A percentile compares a stretch with the other conserved stretches of the same genome.
Conservation (phyloP, 2,113 vertebrate species). For the Leucopsar rothschildi region DNA sequence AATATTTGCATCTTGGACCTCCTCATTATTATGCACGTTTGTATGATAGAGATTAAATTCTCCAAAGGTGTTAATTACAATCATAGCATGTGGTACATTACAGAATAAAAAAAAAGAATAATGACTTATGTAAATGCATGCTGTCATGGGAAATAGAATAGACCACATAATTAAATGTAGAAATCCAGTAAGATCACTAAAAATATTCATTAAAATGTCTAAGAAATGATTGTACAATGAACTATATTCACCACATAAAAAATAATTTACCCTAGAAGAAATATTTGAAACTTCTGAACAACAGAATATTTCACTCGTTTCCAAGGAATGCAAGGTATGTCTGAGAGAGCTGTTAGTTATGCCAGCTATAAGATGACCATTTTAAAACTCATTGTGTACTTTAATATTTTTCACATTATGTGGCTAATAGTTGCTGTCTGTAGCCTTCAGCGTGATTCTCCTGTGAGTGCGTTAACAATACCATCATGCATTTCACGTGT, state of each 20-base stretch:
- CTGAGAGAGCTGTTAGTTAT: background rate
- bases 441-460: background rate
- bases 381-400: background rate
- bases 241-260: background rate
- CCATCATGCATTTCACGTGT: accelerated
- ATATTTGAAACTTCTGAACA: background rate
- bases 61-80: slow-evolving; percentile 16
- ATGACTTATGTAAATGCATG: background rate
- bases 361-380: background rate
- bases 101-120: background rate
- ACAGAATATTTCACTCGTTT: background rate
- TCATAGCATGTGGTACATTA: background rate
- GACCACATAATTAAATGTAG: slow-evolving; percentile 6
- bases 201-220: background rate
- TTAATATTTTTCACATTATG: background rate
- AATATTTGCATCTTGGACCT: background rate
- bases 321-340: accelerated
- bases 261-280: background rate
- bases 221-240: background rate
- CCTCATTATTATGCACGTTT: background rate
- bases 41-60: background rate
- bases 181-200: slow-evolving; percentile 13
- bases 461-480: background rate
- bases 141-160: background rate
- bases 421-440: background rate